Evolutionary conservation across 2,113 vertebrate genomes (phyloP).

Genomic region (Nerophis lumbriciformis): DNA sequence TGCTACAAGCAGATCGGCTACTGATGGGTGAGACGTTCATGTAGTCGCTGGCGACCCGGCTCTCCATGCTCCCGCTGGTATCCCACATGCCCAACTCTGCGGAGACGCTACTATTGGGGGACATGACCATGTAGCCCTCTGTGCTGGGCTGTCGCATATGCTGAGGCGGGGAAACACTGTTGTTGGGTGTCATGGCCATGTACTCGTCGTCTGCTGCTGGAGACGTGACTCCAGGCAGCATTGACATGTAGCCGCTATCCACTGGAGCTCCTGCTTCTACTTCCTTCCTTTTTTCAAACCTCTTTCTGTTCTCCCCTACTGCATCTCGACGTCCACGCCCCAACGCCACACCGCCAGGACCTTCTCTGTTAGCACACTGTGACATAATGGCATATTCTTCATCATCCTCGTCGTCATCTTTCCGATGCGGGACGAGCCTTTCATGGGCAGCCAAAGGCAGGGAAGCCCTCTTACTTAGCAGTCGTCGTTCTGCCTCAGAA

Average conservation of each 20-base stretch:
- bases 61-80: conserved; percentile 62
- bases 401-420: conserved; percentile 70
- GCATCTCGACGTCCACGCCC: conserved; percentile 40
- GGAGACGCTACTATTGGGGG: conserved; percentile 71
- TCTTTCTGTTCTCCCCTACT: conserved; percentile 43
- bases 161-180: conserved; percentile 71
- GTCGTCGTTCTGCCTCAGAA: conserved; percentile 66
- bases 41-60: conserved; percentile 68
- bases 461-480: conserved; percentile 70
- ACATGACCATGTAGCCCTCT: conserved; percentile 79
- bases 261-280: conserved; percentile 24
- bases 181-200: conserved; percentile 75
- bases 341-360: conserved; percentile 36
- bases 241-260: conserved; percentile 74
- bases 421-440: conserved; percentile 46
- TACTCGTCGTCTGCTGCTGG: conserved; percentile 71
- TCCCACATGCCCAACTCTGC: conserved; percentile 69
- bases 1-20: conserved; percentile 67
- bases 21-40: conserved; percentile 78
- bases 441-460: conserved; percentile 68
- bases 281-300: conserved; percentile 47
- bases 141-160: conserved; percentile 62
- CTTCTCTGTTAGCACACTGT: conserved; percentile 53
- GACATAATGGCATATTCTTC: conserved; percentile 66
- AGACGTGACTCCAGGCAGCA: conserved; percentile 73